Percentiles rank a stretch among this genome's conserved stretches.
These are phyloP conservation scores for Bruchidius siliquastri DNA, from an alignment of 2,888 invertebrate genomes.

Conservation along the genomic window DNA sequence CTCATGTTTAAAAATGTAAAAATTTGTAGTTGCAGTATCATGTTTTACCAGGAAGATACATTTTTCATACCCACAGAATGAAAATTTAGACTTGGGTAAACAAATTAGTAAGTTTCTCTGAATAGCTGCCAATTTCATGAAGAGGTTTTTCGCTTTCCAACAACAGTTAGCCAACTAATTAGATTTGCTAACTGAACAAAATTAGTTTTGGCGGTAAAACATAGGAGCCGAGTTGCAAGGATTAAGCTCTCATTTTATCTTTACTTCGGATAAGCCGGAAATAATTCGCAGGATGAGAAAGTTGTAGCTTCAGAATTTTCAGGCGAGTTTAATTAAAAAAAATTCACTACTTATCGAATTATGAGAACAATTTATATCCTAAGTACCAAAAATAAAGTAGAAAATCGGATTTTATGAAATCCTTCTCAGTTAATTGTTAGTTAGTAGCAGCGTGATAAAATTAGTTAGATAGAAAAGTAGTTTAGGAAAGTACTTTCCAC, in stretches of 20 bases:
- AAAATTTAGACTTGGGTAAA: too few species aligned
- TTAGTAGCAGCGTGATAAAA: too few species aligned
- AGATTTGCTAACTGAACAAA: neutral
- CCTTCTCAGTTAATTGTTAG: too few species aligned
- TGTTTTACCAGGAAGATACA: too few species aligned
- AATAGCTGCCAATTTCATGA: neutral
- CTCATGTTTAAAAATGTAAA: too few species aligned
- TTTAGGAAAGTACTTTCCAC: too few species aligned
- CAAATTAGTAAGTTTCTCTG: neutral
- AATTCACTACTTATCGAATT: neutral
- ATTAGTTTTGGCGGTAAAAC: neutral
- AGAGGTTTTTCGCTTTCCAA: neutral
- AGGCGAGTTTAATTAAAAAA: neutral
- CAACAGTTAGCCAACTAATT: neutral
- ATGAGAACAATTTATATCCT: neutral
- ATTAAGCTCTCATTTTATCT: neutral
- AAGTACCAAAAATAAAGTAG: neutral
- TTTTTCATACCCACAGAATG: too few species aligned
- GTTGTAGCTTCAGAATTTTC: neutral
- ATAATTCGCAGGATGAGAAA: neutral
- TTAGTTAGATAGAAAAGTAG: too few species aligned
- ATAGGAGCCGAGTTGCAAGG: neutral
- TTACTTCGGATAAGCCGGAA: neutral
- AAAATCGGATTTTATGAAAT: too few species aligned
- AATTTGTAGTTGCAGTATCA: too few species aligned